Evolutionary conservation across 2,113 vertebrate species (phyloP).

Genomic region (Chitala chitala): DNA sequence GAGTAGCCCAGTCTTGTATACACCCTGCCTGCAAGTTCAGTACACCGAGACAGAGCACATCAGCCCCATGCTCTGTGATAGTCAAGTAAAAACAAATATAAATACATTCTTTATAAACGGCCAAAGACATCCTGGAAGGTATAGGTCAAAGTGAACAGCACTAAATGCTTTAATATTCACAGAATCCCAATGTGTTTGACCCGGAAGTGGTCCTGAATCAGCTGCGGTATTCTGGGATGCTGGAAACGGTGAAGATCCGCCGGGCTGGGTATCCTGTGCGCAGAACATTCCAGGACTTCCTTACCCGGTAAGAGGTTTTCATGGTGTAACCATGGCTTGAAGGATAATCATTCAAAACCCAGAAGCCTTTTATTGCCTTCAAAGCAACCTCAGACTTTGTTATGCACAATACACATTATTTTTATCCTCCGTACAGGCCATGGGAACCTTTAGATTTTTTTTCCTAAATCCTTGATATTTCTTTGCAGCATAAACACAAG

Average conservation of each 20-base stretch:
- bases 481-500: too few relatives aligned
- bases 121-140: not conserved
- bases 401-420: not conserved
- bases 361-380: not conserved
- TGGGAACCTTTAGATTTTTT: too few relatives aligned
- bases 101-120: not conserved
- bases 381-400: not conserved
- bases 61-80: not conserved
- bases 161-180: not conserved
- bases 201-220: conserved; percentile 83
- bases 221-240: conserved; percentile 84
- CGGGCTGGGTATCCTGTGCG: conserved; percentile 84
- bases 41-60: not conserved
- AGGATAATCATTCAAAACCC: not conserved
- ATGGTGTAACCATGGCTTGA: too few relatives aligned
- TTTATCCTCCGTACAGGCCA: not conserved
- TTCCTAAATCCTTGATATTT: too few relatives aligned
- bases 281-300: conserved; percentile 79
- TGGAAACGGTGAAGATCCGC: conserved; percentile 87
- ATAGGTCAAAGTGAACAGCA: not conserved
- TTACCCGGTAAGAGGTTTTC: conserved; percentile 58
- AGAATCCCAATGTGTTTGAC: conserved; percentile 73
- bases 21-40: not conserved
- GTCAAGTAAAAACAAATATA: not conserved
- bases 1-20: not conserved